These are phyloP conservation scores for Netelia melanura DNA, from an alignment of 2,888 invertebrate genomes.

Conservation along the genomic window DNA sequence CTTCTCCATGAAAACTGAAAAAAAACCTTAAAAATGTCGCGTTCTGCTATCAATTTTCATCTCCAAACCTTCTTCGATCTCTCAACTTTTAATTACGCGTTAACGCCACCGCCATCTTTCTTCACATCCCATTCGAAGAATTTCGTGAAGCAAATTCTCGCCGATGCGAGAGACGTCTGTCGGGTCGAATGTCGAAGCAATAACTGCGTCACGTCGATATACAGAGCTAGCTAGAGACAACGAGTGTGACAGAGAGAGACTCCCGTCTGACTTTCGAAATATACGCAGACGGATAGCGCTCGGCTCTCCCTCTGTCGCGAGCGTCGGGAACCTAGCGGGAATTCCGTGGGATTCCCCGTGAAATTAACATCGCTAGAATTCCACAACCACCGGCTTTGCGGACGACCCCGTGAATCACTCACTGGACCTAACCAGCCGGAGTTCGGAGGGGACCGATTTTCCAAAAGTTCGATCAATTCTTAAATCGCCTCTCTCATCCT, in stretches of 20 bases:
- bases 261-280: slow-evolving; percentile 49
- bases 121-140: slow-evolving; percentile 16
- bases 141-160: slow-evolving; percentile 19
- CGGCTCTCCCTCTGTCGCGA: slow-evolving; percentile 1
- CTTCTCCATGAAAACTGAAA: no score
- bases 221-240: background rate
- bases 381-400: slow-evolving; percentile 26
- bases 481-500: background rate
- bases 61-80: background rate
- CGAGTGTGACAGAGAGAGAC: slow-evolving; percentile 1
- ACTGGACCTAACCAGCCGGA: slow-evolving; percentile 40
- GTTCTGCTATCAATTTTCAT: background rate
- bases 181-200: slow-evolving; percentile 44
- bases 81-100: slow-evolving; percentile 13
- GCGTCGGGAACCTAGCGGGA: slow-evolving; percentile 37
- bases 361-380: slow-evolving; percentile 67
- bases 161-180: slow-evolving; percentile 8
- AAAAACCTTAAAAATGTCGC: no score
- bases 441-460: slow-evolving; percentile 5
- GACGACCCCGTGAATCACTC: slow-evolving; percentile 56
- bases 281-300: slow-evolving; percentile 52
- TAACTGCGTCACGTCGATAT: slow-evolving; percentile 48
- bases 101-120: background rate
- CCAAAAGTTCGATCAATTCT: slow-evolving; percentile 3
- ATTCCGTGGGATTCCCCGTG: slow-evolving; percentile 63